Percentiles rank a stretch among this genome's conserved stretches.
Conservation (phyloP, 2,797 vertebrate genomes). For the Philypnodon macrostomus region DNA sequence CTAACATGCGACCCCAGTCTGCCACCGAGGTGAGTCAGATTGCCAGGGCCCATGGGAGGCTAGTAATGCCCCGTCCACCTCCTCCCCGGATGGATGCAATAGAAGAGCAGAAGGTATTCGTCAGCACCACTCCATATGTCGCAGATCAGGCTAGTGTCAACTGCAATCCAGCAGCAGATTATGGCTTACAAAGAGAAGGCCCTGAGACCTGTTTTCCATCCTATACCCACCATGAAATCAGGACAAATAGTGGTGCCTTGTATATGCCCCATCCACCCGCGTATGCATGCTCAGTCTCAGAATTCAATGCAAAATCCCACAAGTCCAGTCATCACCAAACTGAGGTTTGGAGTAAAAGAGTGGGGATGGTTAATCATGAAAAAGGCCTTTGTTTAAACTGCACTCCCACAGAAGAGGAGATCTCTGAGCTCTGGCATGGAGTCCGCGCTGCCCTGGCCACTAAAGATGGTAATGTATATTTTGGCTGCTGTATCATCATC, state of each 20-base stretch:
- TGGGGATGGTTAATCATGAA: slow-evolving; percentile 54
- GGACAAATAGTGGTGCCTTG: slow-evolving; percentile 49
- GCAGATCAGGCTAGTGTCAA: slow-evolving; percentile 24
- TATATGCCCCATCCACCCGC: slow-evolving; percentile 51
- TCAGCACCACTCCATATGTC: slow-evolving; percentile 48
- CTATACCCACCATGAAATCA: slow-evolving; percentile 29
- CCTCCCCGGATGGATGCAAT: slow-evolving; percentile 59
- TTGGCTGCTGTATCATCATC: slow-evolving; percentile 7
- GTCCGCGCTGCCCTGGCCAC: slow-evolving; percentile 67
- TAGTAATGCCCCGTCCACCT: slow-evolving; percentile 78
- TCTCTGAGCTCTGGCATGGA: slow-evolving; percentile 75
- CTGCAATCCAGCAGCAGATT: slow-evolving; percentile 48
- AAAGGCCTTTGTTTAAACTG: slow-evolving; percentile 68
- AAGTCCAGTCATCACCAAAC: slow-evolving; percentile 52
- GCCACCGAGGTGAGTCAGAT: slow-evolving; percentile 70
- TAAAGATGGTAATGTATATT: slow-evolving; percentile 68
- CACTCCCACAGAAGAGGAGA: slow-evolving; percentile 84
- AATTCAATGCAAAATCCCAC: slow-evolving; percentile 61
- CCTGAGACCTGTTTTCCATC: slow-evolving; percentile 42
- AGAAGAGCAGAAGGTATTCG: slow-evolving; percentile 36
- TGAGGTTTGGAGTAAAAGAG: slow-evolving; percentile 49
- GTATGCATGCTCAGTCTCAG: slow-evolving; percentile 36
- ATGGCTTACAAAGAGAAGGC: slow-evolving; percentile 40
- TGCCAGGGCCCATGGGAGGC: slow-evolving; percentile 73
- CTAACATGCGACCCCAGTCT: slow-evolving; percentile 72